Evolutionary conservation across 2,888 invertebrate species (phyloP), one percentile per base, ranked within the genome.

Genomic region (Empis livida): DNA sequence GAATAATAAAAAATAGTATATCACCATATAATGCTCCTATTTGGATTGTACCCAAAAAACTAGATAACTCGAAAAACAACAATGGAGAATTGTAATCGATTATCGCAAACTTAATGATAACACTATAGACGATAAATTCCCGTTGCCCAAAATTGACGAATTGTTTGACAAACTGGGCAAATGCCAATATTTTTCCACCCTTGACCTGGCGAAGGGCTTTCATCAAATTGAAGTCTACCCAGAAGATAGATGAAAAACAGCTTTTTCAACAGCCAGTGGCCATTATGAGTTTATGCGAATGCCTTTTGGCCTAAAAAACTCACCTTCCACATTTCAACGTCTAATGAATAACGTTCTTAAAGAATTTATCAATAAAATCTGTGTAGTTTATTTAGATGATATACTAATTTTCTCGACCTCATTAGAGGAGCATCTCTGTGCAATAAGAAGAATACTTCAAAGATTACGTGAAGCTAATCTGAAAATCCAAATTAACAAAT

Each of bases 1-100:
- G 20, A 13, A 60, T 61, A 23, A 57, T 61, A 13, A 27, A 41
- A 35, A 11, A 38, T 16, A 38, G 38, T 38, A 38, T 10, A 10
- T 38, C n/a, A n/a, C n/a, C n/a, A n/a, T n/a, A n/a, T n/a, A n/a
- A n/a, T n/a, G n/a, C 38, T 16, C 16, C 38, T 38, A 15, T 38
- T 14, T 38, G 38, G 38, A 16, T 38, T 38, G 38, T 38, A 10
- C 38, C 38, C 5, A 38, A 38, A 38, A 38, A 38, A 16, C 10
- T 38, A 16, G 38, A 38, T 16, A 16, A 14, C 14, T 38, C 38
- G 10, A 16, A 16, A 38, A 38, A 38, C 38, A 38, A 38, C 10
- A 38, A 38, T 38, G 38, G 38, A 38, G 38, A 38, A 38, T 38
- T 10, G 38, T 38, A 10, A 38, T 38, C 16, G 38, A 16, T n/a